Conservation (phyloP, 2,113 vertebrate genomes). For the Laticauda laticaudata region DNA sequence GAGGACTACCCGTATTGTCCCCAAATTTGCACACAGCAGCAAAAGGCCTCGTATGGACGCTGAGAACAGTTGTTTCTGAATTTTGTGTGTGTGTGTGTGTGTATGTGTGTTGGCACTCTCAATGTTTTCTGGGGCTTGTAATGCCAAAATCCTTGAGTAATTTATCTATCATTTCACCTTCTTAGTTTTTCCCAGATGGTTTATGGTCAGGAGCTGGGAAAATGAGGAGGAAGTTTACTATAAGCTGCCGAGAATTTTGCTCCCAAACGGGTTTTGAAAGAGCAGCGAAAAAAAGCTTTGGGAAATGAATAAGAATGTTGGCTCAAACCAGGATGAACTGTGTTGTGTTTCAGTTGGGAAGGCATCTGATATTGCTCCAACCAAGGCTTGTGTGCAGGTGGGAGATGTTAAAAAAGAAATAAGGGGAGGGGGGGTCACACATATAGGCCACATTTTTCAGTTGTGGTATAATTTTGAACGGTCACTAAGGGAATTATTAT, state of each 20-base stretch:
- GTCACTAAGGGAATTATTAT: too few species aligned
- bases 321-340: neutral
- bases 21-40: neutral
- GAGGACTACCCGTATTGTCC: neutral
- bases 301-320: too few species aligned
- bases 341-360: neutral
- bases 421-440: neutral
- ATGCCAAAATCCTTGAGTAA: neutral
- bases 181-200: neutral
- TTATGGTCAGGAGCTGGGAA: too few species aligned
- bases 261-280: neutral
- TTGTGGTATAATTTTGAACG: too few species aligned
- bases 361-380: neutral
- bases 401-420: neutral
- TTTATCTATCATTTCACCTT: neutral
- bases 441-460: too few species aligned
- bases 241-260: neutral
- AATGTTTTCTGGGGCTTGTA: accelerated
- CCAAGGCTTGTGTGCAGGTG: neutral
- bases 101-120: too few species aligned
- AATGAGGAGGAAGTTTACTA: neutral
- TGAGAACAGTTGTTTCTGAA: neutral
- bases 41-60: accelerated
- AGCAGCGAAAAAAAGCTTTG: too few species aligned
- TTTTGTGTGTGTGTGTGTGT: neutral